Conservation (phyloP, 1,140 invertebrate genomes). For the Sitobion miscanthi region DNA sequence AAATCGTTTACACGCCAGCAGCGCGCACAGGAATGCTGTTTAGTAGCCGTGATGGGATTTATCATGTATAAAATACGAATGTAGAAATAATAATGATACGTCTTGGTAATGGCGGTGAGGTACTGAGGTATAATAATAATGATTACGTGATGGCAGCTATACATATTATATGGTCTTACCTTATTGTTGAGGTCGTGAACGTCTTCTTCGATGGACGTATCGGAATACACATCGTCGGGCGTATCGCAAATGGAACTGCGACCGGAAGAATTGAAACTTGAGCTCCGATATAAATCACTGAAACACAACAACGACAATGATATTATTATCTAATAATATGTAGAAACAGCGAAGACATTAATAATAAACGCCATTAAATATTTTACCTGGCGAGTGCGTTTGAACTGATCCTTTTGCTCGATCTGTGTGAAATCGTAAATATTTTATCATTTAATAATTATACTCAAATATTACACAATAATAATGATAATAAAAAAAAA, state of each 20-base stretch:
- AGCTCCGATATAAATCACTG: slow-evolving; percentile 87
- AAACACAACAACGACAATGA: slow-evolving; percentile 63
- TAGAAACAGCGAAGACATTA: neutral
- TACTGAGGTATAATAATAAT: neutral
- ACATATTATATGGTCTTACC: slow-evolving; percentile 48
- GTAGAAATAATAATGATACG: neutral
- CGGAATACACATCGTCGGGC: slow-evolving; percentile 89
- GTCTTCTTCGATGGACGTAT: slow-evolving; percentile 88
- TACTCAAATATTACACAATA: neutral
- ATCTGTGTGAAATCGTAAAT: slow-evolving; percentile 65
- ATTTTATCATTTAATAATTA: neutral
- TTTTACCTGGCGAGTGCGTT: slow-evolving; percentile 85
- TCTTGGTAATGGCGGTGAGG: neutral
- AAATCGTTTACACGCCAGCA: neutral
- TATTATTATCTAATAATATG: slow-evolving; percentile 17
- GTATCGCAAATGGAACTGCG: slow-evolving; percentile 87
- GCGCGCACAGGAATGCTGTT: slow-evolving; percentile 10
- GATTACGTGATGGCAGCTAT: neutral
- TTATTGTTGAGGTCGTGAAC: slow-evolving; percentile 87
- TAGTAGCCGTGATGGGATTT: neutral
- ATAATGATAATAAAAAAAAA: neutral
- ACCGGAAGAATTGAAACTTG: slow-evolving; percentile 88
- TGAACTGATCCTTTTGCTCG: slow-evolving; percentile 77
- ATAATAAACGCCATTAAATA: neutral
- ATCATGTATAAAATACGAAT: slow-evolving; percentile 16